Evolutionary conservation across 1,140 invertebrate genomes (phyloP).

Genomic region (Dolichoris vasculosae): DNA sequence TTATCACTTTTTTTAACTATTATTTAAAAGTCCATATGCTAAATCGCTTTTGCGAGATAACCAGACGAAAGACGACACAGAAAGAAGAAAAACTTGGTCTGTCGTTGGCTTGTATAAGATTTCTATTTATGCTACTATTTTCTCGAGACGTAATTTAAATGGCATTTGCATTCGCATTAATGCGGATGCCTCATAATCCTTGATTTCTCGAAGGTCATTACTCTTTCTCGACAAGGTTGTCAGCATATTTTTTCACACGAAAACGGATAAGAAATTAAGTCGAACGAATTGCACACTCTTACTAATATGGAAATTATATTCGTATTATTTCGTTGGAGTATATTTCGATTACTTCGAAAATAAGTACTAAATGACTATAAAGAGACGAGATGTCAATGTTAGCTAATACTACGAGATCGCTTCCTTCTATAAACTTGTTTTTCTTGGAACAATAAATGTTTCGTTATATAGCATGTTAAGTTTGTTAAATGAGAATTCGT

Average conservation of each 20-base stretch:
- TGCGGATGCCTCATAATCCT: conserved; percentile 27
- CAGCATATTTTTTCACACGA: neutral
- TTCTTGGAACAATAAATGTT: no score
- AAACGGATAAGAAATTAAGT: conserved; percentile 17
- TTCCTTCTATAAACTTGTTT: no score
- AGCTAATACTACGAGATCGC: no score
- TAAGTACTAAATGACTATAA: neutral
- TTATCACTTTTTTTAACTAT: conserved; percentile 23
- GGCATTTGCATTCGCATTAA: neutral
- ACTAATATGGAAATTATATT: neutral
- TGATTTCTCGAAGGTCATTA: conserved; percentile 54
- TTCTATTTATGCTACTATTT: conserved; percentile 34
- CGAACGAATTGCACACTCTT: neutral
- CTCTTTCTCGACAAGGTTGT: conserved; percentile 52
- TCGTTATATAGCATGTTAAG: no score
- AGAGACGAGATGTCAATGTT: neutral
- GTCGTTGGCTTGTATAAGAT: neutral
- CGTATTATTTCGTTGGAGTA: conserved; percentile 2
- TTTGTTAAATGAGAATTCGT: neutral
- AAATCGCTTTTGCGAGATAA: neutral
- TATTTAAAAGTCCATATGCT: neutral
- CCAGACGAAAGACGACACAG: neutral
- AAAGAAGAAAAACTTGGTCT: neutral
- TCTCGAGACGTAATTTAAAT: conserved; percentile 40
- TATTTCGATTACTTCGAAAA: neutral